Evolutionary conservation across 2,113 vertebrate genomes (phyloP), one percentile per base, ranked within the genome.

Genomic region (Coptodon rendalli): DNA sequence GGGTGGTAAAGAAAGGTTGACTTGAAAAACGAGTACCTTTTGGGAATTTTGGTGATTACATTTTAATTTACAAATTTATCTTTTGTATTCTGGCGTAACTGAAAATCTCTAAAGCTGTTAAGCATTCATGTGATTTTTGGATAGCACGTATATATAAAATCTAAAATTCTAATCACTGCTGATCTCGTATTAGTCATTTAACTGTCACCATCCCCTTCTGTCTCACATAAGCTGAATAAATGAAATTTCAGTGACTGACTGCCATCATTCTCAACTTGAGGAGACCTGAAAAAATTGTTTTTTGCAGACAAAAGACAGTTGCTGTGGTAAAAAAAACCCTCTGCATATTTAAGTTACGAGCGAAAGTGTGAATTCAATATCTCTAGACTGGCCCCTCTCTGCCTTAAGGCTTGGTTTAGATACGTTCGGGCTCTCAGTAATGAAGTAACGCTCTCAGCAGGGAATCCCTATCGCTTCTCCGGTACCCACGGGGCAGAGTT

Each of bases 291-390:
- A 87, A 87, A 89, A 80, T 82, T 19, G 85, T 85, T 91, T 90
- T 80, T 81, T 2, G 56, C 10, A 8, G 81, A 84, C 89, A 90
- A 89, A 9, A 86, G 71, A 81, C 90, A 68, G 91, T 92, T 92
- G 73, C 91, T n/a, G 85, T 94, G 90, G 94, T 83, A 89, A 93
- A 94, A 89, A 89, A 95, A 92, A 84, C 1, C 57, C 34, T 84
- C 80, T 57, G 52, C 59, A 34, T 90, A 54, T 78, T 83, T 3
- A 56, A 90, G 66, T 89, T 86, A 82, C 68, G 34, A 89, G 85
- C 90, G 83, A 87, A 89, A 89, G 66, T 85, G 82, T 66, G 87
- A 86, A 91, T 93, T 92, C 66, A 80, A 45, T 89, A 87, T 92
- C 68, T 90, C 43, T 31, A 76, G 81, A 81, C 52, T 43, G 81